phyloP scores from a whole-genome alignment of 1,140 invertebrate genomes.

The Leptinotarsa defecta region DNA sequence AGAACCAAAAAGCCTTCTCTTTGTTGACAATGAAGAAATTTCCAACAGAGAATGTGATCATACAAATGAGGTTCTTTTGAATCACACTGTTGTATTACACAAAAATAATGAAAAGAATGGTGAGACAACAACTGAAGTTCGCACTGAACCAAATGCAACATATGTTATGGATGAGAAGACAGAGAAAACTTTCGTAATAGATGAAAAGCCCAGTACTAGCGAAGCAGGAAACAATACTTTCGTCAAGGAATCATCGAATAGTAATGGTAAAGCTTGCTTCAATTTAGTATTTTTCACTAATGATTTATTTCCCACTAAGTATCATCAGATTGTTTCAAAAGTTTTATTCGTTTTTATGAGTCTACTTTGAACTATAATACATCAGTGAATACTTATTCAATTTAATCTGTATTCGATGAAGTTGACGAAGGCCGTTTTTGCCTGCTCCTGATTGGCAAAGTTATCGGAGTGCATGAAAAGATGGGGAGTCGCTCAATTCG shows the following conservation, averaged over 20 bases:
- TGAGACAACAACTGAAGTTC: conserved; percentile 25
- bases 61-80: background rate
- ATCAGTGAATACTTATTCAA: too few species aligned
- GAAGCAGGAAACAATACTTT: conserved; percentile 13
- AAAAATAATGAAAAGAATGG: background rate
- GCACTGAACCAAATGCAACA: conserved; percentile 22
- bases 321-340: too few species aligned
- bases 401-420: too few species aligned
- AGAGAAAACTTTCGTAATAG: background rate
- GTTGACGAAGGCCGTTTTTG: too few species aligned
- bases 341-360: too few species aligned
- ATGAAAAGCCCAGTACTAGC: conserved; percentile 8
- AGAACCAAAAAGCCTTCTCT: conserved; percentile 52
- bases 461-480: too few species aligned
- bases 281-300: background rate
- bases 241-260: background rate
- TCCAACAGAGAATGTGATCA: background rate
- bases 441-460: too few species aligned
- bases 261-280: background rate
- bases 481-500: too few species aligned
- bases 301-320: background rate
- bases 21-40: conserved; percentile 40
- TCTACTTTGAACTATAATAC: too few species aligned
- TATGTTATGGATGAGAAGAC: conserved; percentile 10
- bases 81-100: background rate